Base-by-base conservation (phyloP, 2,888 invertebrate species). In the Anoncus sp. region DNA sequence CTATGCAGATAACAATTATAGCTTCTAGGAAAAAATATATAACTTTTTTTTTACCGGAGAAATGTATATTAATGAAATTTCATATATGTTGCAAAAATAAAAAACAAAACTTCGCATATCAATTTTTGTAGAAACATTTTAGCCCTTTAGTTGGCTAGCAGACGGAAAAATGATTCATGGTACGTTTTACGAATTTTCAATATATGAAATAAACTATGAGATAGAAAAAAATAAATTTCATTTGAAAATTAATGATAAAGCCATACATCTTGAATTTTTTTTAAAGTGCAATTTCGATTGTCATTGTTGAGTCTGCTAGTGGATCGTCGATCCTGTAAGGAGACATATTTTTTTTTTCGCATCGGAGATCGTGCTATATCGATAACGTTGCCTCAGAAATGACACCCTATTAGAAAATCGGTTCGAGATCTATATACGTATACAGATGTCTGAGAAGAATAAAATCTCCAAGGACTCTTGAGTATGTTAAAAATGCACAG, bases 401-500 rank as follows among this genome's bases (percentile, higher is more conserved):
- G 57, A 72, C 63, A 65, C 57, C 55, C 72, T 9, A 24, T 27
- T 20, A 40, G 7, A 51, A 65, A 72, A 72, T 65, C 47, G 63
- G 10, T 57, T 24, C 43, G 7, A 72, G 72, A 72, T 72, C 72
- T 53, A 27, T 55, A 9, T 60, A 18, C 16, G 22, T 24, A 18
- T 24, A 16, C 22, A 43, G 38, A 55, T 24, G 35, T 20, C 35
- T 69, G 49, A n/a, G n/a, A 53, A 77, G 63, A 70, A 49, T 59
- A 57, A 70, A 59, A 60, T 40, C 27, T 60, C 60, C 4, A 4
- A 51, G 66, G 66, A 38, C 51, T 62, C 45, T 53, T 53, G 63
- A 67, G 72, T 59, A 78, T 51, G 20, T 59, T 63, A 27, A 78
- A 51, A 57, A 57, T 27, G 49, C 51, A 66, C 40, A 57, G 51